Percentiles rank a stretch among this genome's conserved stretches.
Conservation (phyloP, 2,797 vertebrate species). For the Otolemur crassicaudatus region DNA sequence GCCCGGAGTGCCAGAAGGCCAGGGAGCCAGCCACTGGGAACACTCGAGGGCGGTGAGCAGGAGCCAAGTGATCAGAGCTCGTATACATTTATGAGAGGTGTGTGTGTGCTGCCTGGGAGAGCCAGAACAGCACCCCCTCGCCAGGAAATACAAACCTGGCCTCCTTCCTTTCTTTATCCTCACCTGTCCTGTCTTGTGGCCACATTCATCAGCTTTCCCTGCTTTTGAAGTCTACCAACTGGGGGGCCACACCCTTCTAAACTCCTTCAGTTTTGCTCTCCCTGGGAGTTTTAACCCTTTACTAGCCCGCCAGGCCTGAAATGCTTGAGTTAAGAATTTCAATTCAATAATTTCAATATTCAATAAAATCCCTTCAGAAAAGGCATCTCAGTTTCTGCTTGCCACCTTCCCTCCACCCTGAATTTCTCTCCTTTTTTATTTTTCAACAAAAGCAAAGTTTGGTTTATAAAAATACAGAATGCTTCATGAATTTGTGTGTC, state of each 20-base stretch:
- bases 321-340: background rate
- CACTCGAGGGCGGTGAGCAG: conserved; percentile 66
- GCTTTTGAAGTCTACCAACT: conserved; percentile 38
- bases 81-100: background rate
- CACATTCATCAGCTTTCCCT: conserved; percentile 72
- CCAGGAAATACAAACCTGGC: conserved; percentile 83
- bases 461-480: too few relatives aligned
- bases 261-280: conserved; percentile 67
- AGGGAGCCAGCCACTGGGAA: conserved; percentile 79
- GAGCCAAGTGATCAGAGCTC: conserved; percentile 57
- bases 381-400: background rate
- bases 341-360: too few relatives aligned
- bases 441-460: too few relatives aligned
- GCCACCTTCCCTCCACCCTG: too few relatives aligned
- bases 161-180: conserved; percentile 84
- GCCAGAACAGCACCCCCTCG: conserved; percentile 77
- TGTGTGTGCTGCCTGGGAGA: conserved; percentile 77
- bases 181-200: conserved; percentile 85
- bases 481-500: too few relatives aligned
- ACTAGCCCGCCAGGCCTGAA: background rate
- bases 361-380: background rate
- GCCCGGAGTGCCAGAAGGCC: conserved; percentile 69
- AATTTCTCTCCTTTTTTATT: background rate
- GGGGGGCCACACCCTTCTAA: conserved; percentile 75
- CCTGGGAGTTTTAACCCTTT: conserved; percentile 80